phyloP scores from a whole-genome alignment of 1,140 invertebrate species.

The Propsilocerus akamusi region DNA sequence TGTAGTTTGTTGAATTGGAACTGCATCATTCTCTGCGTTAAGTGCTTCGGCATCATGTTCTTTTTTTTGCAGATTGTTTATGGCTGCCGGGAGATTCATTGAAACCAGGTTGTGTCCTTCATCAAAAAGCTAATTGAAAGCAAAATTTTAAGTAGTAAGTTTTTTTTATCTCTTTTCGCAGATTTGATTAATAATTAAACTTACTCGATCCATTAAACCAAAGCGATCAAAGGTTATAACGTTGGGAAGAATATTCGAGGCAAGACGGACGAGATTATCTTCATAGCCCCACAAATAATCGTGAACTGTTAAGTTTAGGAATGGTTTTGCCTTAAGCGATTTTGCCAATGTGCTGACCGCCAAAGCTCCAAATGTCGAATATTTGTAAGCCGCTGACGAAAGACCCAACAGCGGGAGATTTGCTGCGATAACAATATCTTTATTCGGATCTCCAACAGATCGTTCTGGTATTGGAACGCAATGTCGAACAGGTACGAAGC shows the following conservation, averaged over 20 bases:
- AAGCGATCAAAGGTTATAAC: slow-evolving; percentile 57
- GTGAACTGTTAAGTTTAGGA: slow-evolving; percentile 45
- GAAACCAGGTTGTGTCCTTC: slow-evolving; percentile 33
- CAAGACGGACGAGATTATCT: slow-evolving; percentile 48
- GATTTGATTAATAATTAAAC: slow-evolving; percentile 13
- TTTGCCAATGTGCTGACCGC: slow-evolving; percentile 39
- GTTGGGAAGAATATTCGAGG: slow-evolving; percentile 43
- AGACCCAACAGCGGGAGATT: slow-evolving; percentile 59
- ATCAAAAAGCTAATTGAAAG: slow-evolving; percentile 33
- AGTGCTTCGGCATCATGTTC: background rate
- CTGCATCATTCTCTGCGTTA: background rate
- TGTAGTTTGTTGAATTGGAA: background rate
- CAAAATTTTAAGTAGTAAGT: slow-evolving; percentile 5
- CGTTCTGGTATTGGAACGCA: slow-evolving; percentile 43
- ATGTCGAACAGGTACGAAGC: slow-evolving; percentile 45
- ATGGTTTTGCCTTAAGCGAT: slow-evolving; percentile 40
- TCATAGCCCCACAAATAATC: slow-evolving; percentile 77
- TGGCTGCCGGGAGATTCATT: slow-evolving; percentile 23
- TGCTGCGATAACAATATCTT: slow-evolving; percentile 43
- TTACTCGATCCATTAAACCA: slow-evolving; percentile 65
- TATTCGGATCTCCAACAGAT: slow-evolving; percentile 43
- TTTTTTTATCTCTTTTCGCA: slow-evolving; percentile 1
- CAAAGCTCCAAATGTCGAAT: slow-evolving; percentile 21
- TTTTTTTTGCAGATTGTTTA: slow-evolving; percentile 6
- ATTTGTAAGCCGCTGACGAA: slow-evolving; percentile 13